Evolutionary conservation across 2,113 vertebrate species (phyloP).

Genomic region (Peromyscus leucopus): DNA sequence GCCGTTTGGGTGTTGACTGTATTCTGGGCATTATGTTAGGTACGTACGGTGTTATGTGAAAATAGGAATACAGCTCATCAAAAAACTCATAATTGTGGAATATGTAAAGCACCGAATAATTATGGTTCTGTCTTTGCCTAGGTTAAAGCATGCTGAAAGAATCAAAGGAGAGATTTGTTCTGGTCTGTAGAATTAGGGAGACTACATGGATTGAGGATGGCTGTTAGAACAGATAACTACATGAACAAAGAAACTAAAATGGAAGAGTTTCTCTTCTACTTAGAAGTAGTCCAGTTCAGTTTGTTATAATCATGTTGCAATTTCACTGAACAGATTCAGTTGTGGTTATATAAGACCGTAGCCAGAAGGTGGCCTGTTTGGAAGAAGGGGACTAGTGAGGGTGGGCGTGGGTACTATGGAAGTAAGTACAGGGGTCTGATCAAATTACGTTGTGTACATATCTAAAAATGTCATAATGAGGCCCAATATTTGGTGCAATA

Average conservation of each 20-base stretch:
- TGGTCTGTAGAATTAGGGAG: neutral
- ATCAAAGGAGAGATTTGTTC: neutral
- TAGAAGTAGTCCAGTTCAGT: neutral
- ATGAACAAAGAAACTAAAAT: neutral
- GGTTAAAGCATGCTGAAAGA: neutral
- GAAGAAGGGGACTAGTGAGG: neutral
- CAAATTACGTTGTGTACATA: neutral
- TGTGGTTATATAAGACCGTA: neutral
- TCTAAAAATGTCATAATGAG: neutral
- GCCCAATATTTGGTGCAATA: neutral
- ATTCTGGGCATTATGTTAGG: neutral
- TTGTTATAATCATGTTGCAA: neutral
- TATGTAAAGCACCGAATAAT: neutral
- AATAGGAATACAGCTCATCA: conserved; percentile 4
- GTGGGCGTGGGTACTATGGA: too few relatives aligned
- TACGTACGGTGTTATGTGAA: neutral
- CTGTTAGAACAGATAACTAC: neutral
- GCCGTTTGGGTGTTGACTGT: neutral
- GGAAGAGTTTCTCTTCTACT: neutral
- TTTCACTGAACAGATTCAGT: neutral
- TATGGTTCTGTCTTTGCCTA: neutral
- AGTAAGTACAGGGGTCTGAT: neutral
- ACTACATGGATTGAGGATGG: neutral
- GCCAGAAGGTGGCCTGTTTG: neutral
- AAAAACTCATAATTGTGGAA: conserved; percentile 16